phyloP scores from a whole-genome alignment of 2,797 vertebrate genomes.

The Acanthurus tractus region DNA sequence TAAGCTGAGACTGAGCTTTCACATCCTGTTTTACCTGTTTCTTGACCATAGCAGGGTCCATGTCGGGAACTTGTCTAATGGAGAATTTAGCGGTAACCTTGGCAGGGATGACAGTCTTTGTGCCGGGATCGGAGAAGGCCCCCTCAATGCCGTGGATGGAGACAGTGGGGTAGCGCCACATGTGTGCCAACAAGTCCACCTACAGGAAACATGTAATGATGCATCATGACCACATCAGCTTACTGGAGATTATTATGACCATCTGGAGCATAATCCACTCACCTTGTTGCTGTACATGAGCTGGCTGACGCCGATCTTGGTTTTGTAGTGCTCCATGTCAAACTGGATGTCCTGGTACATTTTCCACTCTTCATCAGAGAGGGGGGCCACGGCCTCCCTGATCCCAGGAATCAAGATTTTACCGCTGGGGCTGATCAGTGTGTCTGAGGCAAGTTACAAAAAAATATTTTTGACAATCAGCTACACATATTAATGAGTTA shows the following conservation, averaged over 20 bases:
- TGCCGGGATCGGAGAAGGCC: constrained; percentile 89
- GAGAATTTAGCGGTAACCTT: constrained; percentile 94
- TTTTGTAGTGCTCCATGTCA: constrained; percentile 87
- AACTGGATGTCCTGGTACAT: constrained; percentile 89
- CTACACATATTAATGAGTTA: no score
- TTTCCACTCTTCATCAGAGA: constrained; percentile 89
- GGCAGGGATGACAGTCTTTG: constrained; percentile 93
- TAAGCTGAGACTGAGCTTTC: neutral
- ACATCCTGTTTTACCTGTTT: constrained; percentile 86
- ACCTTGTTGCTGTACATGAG: constrained; percentile 93
- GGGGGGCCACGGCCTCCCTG: constrained; percentile 85
- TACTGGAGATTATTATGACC: neutral
- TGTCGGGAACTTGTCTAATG: constrained; percentile 92
- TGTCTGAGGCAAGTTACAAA: constrained; percentile 78
- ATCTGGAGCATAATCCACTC: neutral
- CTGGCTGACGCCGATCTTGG: constrained; percentile 81
- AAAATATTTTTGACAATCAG: no score
- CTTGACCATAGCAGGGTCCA: constrained; percentile 88
- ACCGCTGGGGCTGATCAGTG: constrained; percentile 90
- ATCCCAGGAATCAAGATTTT: constrained; percentile 92
- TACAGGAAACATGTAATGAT: constrained; percentile 55
- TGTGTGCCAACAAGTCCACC: constrained; percentile 91
- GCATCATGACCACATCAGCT: no score
- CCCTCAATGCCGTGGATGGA: constrained; percentile 94
- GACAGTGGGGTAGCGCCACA: constrained; percentile 92